Percentiles rank a stretch among this genome's conserved stretches.
These are phyloP conservation scores for Tuta absoluta DNA, from an alignment of 2,888 invertebrate genomes.

Conservation along the genomic window DNA sequence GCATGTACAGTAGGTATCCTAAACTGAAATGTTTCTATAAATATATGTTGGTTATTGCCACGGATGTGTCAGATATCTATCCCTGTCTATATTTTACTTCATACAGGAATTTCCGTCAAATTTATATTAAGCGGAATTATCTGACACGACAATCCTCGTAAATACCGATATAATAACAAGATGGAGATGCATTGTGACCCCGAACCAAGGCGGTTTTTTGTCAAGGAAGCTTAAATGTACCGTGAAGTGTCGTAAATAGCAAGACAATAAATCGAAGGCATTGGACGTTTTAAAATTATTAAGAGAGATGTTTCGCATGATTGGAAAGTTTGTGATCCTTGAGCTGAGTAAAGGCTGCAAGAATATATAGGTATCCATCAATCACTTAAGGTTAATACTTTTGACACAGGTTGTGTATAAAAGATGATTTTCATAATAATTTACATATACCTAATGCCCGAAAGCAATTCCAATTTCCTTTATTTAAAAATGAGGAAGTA, in stretches of 20 bases:
- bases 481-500: too few relatives aligned
- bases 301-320: background rate
- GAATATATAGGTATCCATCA: too few relatives aligned
- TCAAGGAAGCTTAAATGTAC: constrained; percentile 20
- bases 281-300: constrained; percentile 11
- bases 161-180: constrained; percentile 8
- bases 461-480: too few relatives aligned
- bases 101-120: background rate
- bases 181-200: constrained; percentile 16
- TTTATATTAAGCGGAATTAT: constrained; percentile 7
- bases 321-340: constrained; percentile 11
- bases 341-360: background rate
- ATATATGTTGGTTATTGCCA: too few relatives aligned
- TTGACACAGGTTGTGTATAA: too few relatives aligned
- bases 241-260: constrained; percentile 18
- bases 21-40: too few relatives aligned
- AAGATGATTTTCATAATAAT: too few relatives aligned
- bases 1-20: too few relatives aligned
- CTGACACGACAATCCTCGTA: constrained; percentile 2
- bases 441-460: too few relatives aligned
- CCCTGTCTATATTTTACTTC: background rate
- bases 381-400: too few relatives aligned
- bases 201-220: constrained; percentile 25
- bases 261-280: constrained; percentile 8
- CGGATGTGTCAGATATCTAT: background rate